Conservation (phyloP, 2,888 invertebrate genomes). For the Unio delphinus region DNA sequence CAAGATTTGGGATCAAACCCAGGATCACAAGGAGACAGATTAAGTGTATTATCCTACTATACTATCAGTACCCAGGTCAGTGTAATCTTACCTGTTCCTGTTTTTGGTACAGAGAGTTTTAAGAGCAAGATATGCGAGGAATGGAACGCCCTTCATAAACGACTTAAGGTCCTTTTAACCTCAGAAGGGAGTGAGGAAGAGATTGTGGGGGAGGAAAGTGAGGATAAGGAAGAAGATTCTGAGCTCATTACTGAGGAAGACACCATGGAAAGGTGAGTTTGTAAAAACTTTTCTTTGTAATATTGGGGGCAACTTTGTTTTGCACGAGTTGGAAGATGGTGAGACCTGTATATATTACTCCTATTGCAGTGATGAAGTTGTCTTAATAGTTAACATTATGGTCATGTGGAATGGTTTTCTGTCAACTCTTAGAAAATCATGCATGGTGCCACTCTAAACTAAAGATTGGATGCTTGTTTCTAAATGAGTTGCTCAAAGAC, state of each 20-base stretch:
- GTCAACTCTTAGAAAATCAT: too few relatives aligned
- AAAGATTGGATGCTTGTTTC: too few relatives aligned
- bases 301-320: too few relatives aligned
- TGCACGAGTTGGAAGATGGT: too few relatives aligned
- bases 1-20: too few relatives aligned
- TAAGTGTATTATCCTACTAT: constrained; percentile 7
- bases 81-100: neutral
- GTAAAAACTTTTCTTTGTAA: too few relatives aligned
- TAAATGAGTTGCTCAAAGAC: too few relatives aligned
- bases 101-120: constrained; percentile 16
- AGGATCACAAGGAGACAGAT: neutral
- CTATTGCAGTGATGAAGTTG: too few relatives aligned
- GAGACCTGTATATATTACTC: too few relatives aligned
- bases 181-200: constrained; percentile 17
- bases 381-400: too few relatives aligned
- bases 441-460: too few relatives aligned
- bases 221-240: constrained; percentile 17
- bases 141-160: constrained; percentile 41
- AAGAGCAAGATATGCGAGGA: constrained; percentile 36
- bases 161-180: constrained; percentile 19
- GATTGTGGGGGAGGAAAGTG: constrained; percentile 37
- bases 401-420: too few relatives aligned
- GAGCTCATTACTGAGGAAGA: constrained; percentile 62
- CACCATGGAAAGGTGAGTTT: constrained; percentile 41
- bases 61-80: neutral